phyloP scores from a whole-genome alignment of 2,113 vertebrate species.

The Natator depressus region DNA sequence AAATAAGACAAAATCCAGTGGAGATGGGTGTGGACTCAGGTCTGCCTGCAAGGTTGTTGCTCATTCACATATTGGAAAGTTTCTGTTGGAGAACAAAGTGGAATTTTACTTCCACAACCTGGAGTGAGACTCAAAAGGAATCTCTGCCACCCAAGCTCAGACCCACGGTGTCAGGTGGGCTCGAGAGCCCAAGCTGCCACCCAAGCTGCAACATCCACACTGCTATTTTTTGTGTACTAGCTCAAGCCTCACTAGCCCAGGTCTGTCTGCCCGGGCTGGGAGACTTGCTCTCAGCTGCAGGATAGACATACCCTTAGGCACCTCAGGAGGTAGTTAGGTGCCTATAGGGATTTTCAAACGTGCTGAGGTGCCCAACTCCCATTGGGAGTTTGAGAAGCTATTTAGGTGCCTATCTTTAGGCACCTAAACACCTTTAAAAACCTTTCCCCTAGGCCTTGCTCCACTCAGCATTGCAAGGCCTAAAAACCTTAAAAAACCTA shows the following conservation, averaged over 20 bases:
- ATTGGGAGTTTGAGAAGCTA: not conserved
- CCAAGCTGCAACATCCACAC: not conserved
- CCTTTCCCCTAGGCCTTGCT: not conserved
- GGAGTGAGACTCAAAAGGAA: not conserved
- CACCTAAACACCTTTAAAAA: not conserved
- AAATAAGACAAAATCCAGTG: not conserved
- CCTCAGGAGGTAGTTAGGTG: not conserved
- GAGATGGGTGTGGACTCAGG: not conserved
- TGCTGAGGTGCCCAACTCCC: not conserved
- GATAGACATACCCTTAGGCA: not conserved
- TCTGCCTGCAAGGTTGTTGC: not conserved
- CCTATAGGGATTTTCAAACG: not conserved
- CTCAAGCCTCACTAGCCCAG: not conserved
- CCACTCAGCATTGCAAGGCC: not conserved
- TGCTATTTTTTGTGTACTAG: not conserved
- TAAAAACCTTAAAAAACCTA: not conserved
- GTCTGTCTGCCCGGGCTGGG: not conserved
- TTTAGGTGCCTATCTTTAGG: not conserved
- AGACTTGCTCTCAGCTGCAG: not conserved
- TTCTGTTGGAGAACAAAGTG: not conserved
- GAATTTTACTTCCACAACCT: not conserved
- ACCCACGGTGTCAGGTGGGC: not conserved
- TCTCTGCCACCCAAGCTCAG: not conserved
- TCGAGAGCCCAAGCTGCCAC: not conserved
- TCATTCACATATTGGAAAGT: not conserved